These are phyloP conservation scores for Lutraria rhynchaena DNA, from an alignment of 1,140 invertebrate species.

Conservation along the genomic window DNA sequence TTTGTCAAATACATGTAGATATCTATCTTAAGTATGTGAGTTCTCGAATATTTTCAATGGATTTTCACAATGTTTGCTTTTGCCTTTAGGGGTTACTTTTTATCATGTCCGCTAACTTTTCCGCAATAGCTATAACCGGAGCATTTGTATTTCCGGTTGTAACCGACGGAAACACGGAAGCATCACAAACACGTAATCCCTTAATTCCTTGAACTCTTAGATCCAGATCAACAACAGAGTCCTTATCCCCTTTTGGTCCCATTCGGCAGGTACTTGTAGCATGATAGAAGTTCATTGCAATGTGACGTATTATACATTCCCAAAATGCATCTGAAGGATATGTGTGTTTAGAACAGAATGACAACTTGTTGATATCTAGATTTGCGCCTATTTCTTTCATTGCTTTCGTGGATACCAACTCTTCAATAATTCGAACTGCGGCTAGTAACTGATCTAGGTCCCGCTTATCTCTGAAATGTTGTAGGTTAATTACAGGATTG, in stretches of 20 bases:
- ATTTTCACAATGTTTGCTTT: no score
- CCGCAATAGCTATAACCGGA: conserved; percentile 91
- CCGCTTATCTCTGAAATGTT: background rate
- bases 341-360: background rate
- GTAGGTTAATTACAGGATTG: background rate
- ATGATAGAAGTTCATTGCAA: conserved; percentile 4
- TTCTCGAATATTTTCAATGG: no score
- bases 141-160: conserved; percentile 89
- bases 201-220: conserved; percentile 81
- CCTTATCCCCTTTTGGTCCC: background rate
- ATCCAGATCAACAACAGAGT: conserved; percentile 88
- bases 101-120: conserved; percentile 88
- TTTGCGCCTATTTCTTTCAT: background rate
- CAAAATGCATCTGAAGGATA: background rate
- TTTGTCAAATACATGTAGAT: no score
- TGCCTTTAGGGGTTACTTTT: no score
- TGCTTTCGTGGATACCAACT: background rate
- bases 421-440: background rate
- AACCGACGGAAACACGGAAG: conserved; percentile 67
- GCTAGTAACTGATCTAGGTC: background rate
- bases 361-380: background rate
- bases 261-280: conserved; percentile 14
- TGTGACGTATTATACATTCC: conserved; percentile 11
- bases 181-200: conserved; percentile 66
- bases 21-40: no score